A percentile compares a stretch with the other conserved stretches of the same genome.
Evolutionary conservation across 2,113 vertebrate species (phyloP).

Genomic region (Xiphophorus maculatus): DNA sequence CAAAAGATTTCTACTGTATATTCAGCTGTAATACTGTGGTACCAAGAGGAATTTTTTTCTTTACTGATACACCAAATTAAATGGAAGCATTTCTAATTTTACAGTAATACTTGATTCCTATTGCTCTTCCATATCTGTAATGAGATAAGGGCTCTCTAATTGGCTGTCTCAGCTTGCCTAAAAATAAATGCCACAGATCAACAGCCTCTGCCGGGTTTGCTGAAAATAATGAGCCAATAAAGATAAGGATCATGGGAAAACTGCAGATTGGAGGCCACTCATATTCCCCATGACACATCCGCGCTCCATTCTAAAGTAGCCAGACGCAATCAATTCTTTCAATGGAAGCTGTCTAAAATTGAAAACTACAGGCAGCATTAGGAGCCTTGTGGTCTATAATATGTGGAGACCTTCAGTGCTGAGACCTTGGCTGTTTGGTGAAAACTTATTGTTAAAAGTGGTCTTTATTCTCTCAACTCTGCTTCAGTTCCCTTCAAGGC

Average conservation of each 20-base stretch:
- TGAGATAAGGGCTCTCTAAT: conserved; percentile 73
- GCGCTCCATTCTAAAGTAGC: conserved; percentile 39
- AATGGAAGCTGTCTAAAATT: conserved; percentile 26
- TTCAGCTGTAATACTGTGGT: not conserved
- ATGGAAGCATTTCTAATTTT: conserved; percentile 34
- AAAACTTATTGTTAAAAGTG: conserved; percentile 27
- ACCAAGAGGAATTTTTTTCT: not conserved
- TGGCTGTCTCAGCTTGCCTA: conserved; percentile 63
- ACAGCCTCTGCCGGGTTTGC: conserved; percentile 56
- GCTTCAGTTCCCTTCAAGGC: conserved; percentile 30
- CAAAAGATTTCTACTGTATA: not conserved
- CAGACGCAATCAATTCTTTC: conserved; percentile 20
- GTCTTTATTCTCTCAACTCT: conserved; percentile 23
- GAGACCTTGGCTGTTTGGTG: conserved; percentile 18
- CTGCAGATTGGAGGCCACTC: conserved; percentile 62
- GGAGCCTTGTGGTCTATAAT: conserved; percentile 22
- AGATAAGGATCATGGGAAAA: conserved; percentile 76
- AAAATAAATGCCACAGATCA: conserved; percentile 71
- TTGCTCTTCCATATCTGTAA: conserved; percentile 55
- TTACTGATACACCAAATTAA: conserved; percentile 27
- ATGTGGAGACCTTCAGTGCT: conserved; percentile 14
- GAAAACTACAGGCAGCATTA: conserved; percentile 17
- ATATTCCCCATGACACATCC: conserved; percentile 46
- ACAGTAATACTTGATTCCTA: conserved; percentile 53
- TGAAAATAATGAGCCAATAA: conserved; percentile 77